These are phyloP conservation scores for Chionomys nivalis DNA, from an alignment of 2,113 vertebrate species.

Conservation along the genomic window DNA sequence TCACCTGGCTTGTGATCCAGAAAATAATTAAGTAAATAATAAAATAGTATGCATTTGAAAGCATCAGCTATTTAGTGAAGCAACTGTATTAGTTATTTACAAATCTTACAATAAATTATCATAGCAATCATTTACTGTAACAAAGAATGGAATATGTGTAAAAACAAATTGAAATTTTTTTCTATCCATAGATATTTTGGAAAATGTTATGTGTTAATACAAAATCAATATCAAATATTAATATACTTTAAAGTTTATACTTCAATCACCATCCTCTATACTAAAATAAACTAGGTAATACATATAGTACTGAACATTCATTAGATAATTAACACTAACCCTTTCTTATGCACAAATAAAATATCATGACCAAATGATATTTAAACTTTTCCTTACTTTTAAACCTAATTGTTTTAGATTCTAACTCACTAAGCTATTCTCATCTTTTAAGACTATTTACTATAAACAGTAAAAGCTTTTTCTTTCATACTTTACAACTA, in stretches of 20 bases:
- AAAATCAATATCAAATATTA: not conserved
- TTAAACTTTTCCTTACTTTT: not conserved
- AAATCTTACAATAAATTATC: slow-evolving; percentile 28
- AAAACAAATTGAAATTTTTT: not conserved
- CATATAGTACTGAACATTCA: not conserved
- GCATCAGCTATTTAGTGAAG: not conserved
- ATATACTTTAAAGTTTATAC: not conserved
- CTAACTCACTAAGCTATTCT: not conserved
- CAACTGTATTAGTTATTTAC: slow-evolving; percentile 30
- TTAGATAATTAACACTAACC: not conserved
- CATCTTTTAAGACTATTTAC: slow-evolving; percentile 22
- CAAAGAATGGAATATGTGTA: not conserved
- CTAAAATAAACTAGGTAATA: not conserved
- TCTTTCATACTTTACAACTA: not conserved
- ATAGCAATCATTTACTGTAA: not conserved
- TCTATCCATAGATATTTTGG: not conserved
- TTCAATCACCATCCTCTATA: not conserved
- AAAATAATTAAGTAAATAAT: not conserved
- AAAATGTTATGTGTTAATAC: slow-evolving; percentile 3
- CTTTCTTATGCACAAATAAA: not conserved
- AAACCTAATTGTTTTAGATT: not conserved
- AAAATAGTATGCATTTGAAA: not conserved
- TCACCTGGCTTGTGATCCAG: not conserved
- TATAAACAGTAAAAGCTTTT: not conserved
- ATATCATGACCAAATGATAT: not conserved